These are phyloP conservation scores for Rapana venosa DNA, from an alignment of 2,888 invertebrate genomes.

Conservation along the genomic window DNA sequence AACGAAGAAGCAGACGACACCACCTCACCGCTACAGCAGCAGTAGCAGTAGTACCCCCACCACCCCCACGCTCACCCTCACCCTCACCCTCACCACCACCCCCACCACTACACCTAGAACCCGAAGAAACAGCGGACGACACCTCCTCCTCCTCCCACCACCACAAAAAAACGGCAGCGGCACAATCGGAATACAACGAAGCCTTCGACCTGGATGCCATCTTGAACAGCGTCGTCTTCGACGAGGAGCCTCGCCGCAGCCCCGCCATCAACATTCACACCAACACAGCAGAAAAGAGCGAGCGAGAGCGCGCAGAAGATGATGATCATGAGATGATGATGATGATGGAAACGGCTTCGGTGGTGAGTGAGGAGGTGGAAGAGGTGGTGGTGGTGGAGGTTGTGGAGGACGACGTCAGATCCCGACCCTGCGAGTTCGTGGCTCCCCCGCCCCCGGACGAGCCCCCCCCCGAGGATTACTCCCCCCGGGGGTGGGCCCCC, in stretches of 20 bases:
- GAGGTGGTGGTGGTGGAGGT: constrained; percentile 59
- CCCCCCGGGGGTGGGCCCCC: constrained; percentile 50
- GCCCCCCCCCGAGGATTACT: constrained; percentile 63
- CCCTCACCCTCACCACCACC: too few species aligned
- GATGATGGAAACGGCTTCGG: constrained; percentile 55
- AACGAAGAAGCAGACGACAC: too few species aligned
- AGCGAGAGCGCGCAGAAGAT: constrained; percentile 35
- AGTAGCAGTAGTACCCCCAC: too few species aligned
- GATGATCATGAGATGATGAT: constrained; percentile 14
- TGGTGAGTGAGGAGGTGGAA: constrained; percentile 63
- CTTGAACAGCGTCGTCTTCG: constrained; percentile 55
- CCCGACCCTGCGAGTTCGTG: constrained; percentile 64
- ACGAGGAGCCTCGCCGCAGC: constrained; percentile 43
- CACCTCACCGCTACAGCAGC: too few species aligned
- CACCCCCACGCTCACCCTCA: too few species aligned
- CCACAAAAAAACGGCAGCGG: not conserved
- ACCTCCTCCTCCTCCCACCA: not conserved
- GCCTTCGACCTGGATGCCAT: constrained; percentile 61
- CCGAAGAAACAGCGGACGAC: not conserved
- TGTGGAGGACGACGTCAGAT: constrained; percentile 22
- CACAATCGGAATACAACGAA: constrained; percentile 58
- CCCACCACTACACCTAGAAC: too few species aligned
- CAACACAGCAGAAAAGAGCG: not conserved
- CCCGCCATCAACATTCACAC: not conserved
- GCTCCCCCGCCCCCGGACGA: constrained; percentile 77